Evolutionary conservation across 2,113 vertebrate genomes (phyloP).

Genomic region (Dissostichus mawsoni): DNA sequence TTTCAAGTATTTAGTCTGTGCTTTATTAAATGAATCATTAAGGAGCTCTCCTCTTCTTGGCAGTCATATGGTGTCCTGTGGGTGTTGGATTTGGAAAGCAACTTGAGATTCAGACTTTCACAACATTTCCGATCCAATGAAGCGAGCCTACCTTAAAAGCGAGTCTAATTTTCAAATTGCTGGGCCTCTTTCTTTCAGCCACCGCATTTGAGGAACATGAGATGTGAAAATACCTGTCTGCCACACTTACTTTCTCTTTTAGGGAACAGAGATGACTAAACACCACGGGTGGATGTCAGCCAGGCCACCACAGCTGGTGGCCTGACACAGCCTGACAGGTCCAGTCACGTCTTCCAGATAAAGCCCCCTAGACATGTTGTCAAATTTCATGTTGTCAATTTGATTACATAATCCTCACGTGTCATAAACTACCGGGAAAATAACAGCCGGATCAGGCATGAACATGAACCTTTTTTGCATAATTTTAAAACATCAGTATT

Average conservation of each 20-base stretch:
- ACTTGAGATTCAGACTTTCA: conserved; percentile 16
- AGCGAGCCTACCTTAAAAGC: background rate
- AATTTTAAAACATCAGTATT: background rate
- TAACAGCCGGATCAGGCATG: conserved; percentile 24
- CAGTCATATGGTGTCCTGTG: conserved; percentile 5
- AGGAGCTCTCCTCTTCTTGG: background rate
- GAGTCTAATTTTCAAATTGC: conserved; percentile 32
- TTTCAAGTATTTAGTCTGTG: conserved; percentile 28
- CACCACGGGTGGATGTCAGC: conserved; percentile 80
- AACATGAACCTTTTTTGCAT: conserved; percentile 1
- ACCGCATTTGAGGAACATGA: conserved; percentile 64
- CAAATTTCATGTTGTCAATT: conserved; percentile 82
- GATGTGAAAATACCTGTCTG: conserved; percentile 77
- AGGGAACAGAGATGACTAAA: conserved; percentile 75
- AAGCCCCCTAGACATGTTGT: conserved; percentile 76
- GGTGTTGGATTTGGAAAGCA: background rate
- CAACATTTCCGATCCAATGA: conserved; percentile 8
- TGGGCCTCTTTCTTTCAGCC: conserved; percentile 21
- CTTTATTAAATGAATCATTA: conserved; percentile 18
- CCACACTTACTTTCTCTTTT: conserved; percentile 60
- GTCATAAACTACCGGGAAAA: conserved; percentile 54
- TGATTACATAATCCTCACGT: conserved; percentile 69
- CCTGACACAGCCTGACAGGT: conserved; percentile 80
- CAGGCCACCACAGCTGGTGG: conserved; percentile 75
- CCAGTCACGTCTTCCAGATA: conserved; percentile 73